Percentiles rank a stretch among this genome's conserved stretches.
These are phyloP conservation scores for Indicator indicator DNA, from an alignment of 2,113 vertebrate genomes.

Conservation along the genomic window DNA sequence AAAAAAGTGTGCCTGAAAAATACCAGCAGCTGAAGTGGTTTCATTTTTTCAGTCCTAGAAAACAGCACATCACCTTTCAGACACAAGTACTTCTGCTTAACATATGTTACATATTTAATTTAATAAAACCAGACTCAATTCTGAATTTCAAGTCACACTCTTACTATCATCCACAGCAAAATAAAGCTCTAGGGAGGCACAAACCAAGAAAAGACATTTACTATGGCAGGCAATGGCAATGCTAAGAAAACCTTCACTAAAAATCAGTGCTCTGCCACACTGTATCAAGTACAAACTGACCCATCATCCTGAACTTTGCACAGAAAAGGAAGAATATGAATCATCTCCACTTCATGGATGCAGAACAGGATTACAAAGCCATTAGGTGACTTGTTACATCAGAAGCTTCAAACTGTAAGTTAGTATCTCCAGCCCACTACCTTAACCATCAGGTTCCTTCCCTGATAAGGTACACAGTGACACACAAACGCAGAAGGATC, in stretches of 20 bases:
- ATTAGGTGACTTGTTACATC: neutral
- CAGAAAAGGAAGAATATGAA: neutral
- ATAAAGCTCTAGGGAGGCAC: neutral
- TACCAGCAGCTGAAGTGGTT: neutral
- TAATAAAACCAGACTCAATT: neutral
- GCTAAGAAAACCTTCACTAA: neutral
- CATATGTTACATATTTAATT: neutral
- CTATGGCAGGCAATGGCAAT: neutral
- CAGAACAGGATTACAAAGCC: neutral
- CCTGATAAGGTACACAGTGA: neutral
- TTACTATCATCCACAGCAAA: neutral
- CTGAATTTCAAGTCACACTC: neutral
- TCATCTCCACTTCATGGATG: neutral
- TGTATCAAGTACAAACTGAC: neutral
- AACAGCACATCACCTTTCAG: neutral
- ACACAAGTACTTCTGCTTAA: neutral
- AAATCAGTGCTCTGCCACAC: neutral
- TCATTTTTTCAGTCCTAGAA: neutral
- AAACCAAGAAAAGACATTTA: neutral
- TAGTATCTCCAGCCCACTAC: neutral
- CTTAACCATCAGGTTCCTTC: neutral
- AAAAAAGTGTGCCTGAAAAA: neutral
- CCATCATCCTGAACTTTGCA: neutral
- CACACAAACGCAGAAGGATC: neutral
- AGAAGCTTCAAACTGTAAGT: neutral